A percentile compares a stretch with the other conserved stretches of the same genome.
Evolutionary conservation across 2,113 vertebrate species (phyloP).

Genomic region (Zapornia atra): DNA sequence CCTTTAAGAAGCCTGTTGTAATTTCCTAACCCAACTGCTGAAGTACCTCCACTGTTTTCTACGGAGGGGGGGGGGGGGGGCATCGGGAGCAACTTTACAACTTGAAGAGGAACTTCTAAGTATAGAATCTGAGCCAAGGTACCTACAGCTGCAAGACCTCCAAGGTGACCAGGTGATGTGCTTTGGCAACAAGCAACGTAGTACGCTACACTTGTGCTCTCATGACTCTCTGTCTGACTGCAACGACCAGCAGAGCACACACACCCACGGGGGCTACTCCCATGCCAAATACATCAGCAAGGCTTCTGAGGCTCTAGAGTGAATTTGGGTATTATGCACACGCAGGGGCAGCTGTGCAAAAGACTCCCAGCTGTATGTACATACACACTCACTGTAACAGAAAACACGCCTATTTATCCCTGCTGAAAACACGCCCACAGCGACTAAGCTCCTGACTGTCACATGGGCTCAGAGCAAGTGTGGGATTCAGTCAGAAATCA

Average conservation of each 20-base stretch:
- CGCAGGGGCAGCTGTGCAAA: neutral
- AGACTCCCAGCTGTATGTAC: too few relatives aligned
- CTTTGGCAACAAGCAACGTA: neutral
- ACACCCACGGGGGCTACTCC: rapidly evolving
- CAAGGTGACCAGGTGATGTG: neutral
- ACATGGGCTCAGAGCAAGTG: neutral
- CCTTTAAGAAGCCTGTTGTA: neutral
- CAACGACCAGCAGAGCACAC: neutral
- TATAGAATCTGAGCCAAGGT: neutral
- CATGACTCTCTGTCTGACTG: neutral
- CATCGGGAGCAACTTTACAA: neutral
- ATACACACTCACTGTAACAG: neutral
- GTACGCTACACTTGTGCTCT: neutral
- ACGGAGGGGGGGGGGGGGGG: too few relatives aligned
- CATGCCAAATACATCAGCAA: neutral
- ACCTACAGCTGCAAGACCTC: neutral
- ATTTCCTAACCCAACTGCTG: neutral
- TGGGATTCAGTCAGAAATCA: neutral
- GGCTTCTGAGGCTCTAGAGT: neutral
- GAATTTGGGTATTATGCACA: neutral
- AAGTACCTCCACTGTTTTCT: neutral
- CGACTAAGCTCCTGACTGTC: neutral
- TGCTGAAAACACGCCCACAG: neutral
- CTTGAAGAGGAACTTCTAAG: neutral
- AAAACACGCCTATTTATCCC: neutral